A percentile compares a stretch with the other conserved stretches of the same genome.
phyloP scores from a whole-genome alignment of 2,888 invertebrate species.

The Acleris holmiana region DNA sequence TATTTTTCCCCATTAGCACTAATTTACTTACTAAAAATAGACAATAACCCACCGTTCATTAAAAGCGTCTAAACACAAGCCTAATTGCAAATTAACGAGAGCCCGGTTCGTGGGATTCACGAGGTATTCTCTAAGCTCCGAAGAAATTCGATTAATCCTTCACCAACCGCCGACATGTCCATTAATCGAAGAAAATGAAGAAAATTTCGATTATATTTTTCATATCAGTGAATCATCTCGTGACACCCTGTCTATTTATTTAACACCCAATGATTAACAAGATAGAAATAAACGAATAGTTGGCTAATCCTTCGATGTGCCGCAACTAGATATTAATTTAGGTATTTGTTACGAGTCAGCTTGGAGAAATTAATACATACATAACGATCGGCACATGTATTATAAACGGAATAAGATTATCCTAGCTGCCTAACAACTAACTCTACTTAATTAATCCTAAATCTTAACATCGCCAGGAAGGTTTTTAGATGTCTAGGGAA shows the following conservation, averaged over 20 bases:
- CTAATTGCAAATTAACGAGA: slow-evolving; percentile 14
- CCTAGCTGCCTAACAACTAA: too few relatives aligned
- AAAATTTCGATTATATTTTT: too few relatives aligned
- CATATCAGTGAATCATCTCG: background rate
- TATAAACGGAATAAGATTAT: too few relatives aligned
- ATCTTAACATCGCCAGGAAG: too few relatives aligned
- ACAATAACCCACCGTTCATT: background rate
- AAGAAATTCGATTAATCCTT: slow-evolving; percentile 11
- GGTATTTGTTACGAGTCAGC: too few relatives aligned
- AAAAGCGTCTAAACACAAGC: slow-evolving; percentile 1
- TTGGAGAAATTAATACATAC: too few relatives aligned
- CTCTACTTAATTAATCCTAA: too few relatives aligned
- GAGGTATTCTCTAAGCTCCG: background rate
- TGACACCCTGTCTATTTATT: background rate
- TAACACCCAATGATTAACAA: background rate
- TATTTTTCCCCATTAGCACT: too few relatives aligned
- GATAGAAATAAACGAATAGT: background rate
- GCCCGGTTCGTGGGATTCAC: background rate
- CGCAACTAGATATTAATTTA: too few relatives aligned
- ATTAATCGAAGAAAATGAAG: background rate
- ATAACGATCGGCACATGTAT: too few relatives aligned
- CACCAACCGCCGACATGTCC: background rate
- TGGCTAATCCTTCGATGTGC: too few relatives aligned
- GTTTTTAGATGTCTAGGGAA: too few relatives aligned
- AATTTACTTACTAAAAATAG: background rate